Base-by-base conservation (phyloP, 1,140 invertebrate species). In the Sarcophaga bullata region DNA sequence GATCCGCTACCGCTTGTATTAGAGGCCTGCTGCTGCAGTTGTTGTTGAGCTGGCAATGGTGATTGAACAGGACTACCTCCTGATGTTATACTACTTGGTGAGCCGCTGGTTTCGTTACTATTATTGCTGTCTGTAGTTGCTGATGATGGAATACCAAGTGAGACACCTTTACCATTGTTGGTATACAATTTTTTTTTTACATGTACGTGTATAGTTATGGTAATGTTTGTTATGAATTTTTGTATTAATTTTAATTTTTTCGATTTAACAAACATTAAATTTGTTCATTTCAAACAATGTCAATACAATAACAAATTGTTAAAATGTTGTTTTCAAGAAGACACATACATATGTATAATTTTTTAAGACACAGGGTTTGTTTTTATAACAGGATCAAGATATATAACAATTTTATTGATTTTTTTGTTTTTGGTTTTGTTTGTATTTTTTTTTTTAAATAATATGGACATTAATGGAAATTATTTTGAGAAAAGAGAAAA, bases 71-170 rank as follows among this genome's bases (percentile, higher is more conserved):
- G 91, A 90, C 90, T 87, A 85, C 91, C 85, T 82, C 90, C 90
- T 72, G 94, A 97, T 84, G 94, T 95, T 86, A 93, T 95, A 82
- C 95, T 97, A 84, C 95, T 95, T 50, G 95, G 96, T 80, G 95
- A 96, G 83, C 94, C 95, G 81, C 93, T 94, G 11, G 94, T 95
- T 91, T 94, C 94, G 89, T 95, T 95, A 89, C 94, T 95, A 88
- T 95, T 95, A 86, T 95, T 95, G 86, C 94, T 95, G 85, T 96
- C 95, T 15, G 95, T 96, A 82, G 95, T 95, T n/a, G 94, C 94
- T 17, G 95, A 95, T 15, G 93, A 94, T 17, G 94, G 94, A 84
- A 95, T 91, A 10, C 94, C 94, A 83, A 84, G 81, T 81, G 84
- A 83, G 81, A 85, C 82, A 84, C 82, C 83, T 84, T 84, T 84